These are phyloP conservation scores for Brachionus manjavacas DNA, from an alignment of 1,140 invertebrate species.

Conservation along the genomic window DNA sequence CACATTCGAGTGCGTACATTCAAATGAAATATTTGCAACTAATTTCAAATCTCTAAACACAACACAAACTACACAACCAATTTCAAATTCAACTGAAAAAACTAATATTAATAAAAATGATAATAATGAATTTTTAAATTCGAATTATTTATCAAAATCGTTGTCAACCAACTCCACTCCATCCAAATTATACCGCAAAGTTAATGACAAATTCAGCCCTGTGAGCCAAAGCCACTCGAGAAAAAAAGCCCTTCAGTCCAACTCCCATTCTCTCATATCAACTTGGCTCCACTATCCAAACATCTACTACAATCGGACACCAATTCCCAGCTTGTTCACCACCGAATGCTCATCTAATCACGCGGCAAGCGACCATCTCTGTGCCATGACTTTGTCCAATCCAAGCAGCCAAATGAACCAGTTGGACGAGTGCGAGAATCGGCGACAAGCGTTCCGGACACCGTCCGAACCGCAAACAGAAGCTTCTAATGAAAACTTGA, in stretches of 20 bases:
- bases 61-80: constrained; percentile 3
- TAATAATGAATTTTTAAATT: constrained; percentile 35
- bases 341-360: background rate
- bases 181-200: background rate
- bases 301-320: background rate
- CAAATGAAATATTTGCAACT: background rate
- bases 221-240: background rate
- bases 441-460: background rate
- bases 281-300: constrained; percentile 4
- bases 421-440: background rate
- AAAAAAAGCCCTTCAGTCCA: background rate
- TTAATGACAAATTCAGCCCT: background rate
- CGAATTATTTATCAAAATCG: constrained; percentile 22
- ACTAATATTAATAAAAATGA: constrained; percentile 30
- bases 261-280: background rate
- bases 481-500: background rate
- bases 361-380: background rate
- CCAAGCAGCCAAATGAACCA: background rate
- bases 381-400: background rate
- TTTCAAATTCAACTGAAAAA: background rate
- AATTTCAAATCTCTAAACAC: background rate
- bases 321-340: background rate
- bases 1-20: background rate
- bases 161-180: constrained; percentile 30
- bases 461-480: background rate